These are phyloP conservation scores for Agonopterix heracliana DNA, from an alignment of 2,888 invertebrate genomes.

Conservation along the genomic window DNA sequence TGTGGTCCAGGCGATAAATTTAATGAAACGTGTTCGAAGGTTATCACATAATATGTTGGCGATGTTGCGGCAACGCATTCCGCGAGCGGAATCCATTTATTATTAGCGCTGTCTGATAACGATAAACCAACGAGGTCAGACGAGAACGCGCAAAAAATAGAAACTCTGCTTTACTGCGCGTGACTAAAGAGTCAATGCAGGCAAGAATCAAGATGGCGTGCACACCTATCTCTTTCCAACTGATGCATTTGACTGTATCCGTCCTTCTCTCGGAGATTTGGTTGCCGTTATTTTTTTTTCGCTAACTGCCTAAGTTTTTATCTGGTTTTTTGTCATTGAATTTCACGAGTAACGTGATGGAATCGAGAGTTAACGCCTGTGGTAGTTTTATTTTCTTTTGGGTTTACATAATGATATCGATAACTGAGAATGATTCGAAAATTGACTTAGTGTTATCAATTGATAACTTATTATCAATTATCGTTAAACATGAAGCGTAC, in stretches of 20 bases:
- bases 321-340: conserved; percentile 47
- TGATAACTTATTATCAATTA: no score
- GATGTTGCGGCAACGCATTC: conserved; percentile 26
- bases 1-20: no score
- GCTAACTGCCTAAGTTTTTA: conserved; percentile 41
- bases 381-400: conserved; percentile 25
- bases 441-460: not conserved
- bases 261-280: conserved; percentile 43
- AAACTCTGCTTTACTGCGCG: conserved; percentile 67
- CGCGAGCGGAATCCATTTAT: conserved; percentile 59
- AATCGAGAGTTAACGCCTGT: conserved; percentile 34
- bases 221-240: conserved; percentile 47
- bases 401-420: conserved; percentile 32
- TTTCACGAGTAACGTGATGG: conserved; percentile 64
- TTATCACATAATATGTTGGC: no score
- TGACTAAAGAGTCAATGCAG: conserved; percentile 66
- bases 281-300: conserved; percentile 63
- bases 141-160: conserved; percentile 70
- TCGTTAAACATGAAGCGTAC: no score
- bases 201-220: conserved; percentile 67
- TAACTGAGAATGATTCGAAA: not conserved
- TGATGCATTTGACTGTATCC: conserved; percentile 23
- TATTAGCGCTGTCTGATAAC: conserved; percentile 66
- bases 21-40: no score
- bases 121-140: conserved; percentile 73